phyloP scores from a whole-genome alignment of 2,113 vertebrate species.

The Syngnathus typhle region DNA sequence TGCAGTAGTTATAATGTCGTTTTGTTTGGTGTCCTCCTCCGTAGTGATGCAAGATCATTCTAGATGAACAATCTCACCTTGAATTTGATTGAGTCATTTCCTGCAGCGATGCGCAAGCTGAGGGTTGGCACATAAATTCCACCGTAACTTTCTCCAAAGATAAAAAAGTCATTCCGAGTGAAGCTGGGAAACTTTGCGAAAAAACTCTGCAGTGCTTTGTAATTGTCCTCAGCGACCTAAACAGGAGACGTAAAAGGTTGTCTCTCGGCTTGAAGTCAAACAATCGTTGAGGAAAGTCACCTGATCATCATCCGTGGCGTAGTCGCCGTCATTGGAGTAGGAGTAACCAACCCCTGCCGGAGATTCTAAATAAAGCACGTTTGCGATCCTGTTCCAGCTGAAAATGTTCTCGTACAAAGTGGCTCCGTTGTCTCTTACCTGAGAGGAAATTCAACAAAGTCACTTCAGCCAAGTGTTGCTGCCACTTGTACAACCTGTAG shows the following conservation, averaged over 20 bases:
- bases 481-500: neutral
- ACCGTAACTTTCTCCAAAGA: constrained; percentile 76
- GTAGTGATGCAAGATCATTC: neutral
- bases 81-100: constrained; percentile 61
- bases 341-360: constrained; percentile 77
- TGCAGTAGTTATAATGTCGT: neutral
- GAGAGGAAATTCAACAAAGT: neutral
- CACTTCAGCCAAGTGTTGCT: neutral
- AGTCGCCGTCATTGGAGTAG: constrained; percentile 64
- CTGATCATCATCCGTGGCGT: constrained; percentile 67
- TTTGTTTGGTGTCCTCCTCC: neutral
- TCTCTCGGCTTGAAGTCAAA: neutral
- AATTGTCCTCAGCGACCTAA: constrained; percentile 74
- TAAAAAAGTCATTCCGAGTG: constrained; percentile 69
- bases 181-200: constrained; percentile 73
- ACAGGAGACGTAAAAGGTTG: neutral
- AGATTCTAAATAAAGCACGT: constrained; percentile 71
- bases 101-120: constrained; percentile 59
- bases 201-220: constrained; percentile 69
- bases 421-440: constrained; percentile 67
- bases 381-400: constrained; percentile 75
- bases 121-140: constrained; percentile 72
- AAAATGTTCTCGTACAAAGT: constrained; percentile 68
- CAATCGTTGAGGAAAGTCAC: constrained; percentile 34
- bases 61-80: constrained; percentile 52